Base-by-base conservation (phyloP, 2,888 invertebrate species). In the Cynaeus angustus region DNA sequence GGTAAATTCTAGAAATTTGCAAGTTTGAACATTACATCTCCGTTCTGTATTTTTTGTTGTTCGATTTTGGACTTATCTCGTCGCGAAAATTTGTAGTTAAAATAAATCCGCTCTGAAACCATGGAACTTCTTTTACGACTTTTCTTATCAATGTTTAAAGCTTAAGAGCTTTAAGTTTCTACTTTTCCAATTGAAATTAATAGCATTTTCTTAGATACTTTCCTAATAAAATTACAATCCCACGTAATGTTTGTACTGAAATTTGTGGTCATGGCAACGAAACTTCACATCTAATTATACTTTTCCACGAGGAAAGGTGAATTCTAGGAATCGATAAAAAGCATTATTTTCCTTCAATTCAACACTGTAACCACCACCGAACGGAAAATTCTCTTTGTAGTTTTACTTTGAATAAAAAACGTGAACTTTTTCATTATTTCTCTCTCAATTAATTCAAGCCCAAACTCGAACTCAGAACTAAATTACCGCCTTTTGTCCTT, bases 261-360 rank as follows among this genome's bases (percentile, higher is more conserved):
- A 33, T 33, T 33, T n/a, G 33, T 33, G n/a, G 33, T 7, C 33
- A 33, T 33, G 33, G 33, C 33, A 33, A 33, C 33, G 9, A 7
- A 33, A n/a, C 9, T 33, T 33, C 33, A 33, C 7, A 7, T 7
- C n/a, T 33, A 33, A 33, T 33, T 33, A 9, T 33, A 33, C 33
- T 7, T 33, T 28, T 2, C 33, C 33, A 6, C 21, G 2, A 2
- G 3, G 1, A 33, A 33, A 33, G 33, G 33, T 33, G 33, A 33
- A 33, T 33, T 33, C 9, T 4, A 6, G 33, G 33, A n/a, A 33
- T 33, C 33, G 33, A 33, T 33, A 33, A 33, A 28, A 33, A 2
- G 33, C 33, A 33, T 33, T 33, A 33, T 33, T 33, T 33, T n/a
- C 33, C 33, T n/a, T n/a, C n/a, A n/a, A n/a, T n/a, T n/a, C n/a